Conservation (phyloP, 1,140 invertebrate species). For the Aporrectodea caliginosa region DNA sequence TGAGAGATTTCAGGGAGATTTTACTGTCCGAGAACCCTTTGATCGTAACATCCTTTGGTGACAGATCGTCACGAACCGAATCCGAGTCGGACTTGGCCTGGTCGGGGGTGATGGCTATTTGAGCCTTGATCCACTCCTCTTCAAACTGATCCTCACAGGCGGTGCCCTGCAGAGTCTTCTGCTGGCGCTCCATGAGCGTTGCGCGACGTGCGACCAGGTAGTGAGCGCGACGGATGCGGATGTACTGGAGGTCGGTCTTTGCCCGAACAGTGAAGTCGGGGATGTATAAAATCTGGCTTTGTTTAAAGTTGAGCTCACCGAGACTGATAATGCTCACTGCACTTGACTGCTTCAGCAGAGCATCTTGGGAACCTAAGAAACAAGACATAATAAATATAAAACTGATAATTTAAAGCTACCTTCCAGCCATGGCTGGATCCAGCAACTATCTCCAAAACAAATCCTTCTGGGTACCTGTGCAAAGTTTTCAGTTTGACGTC, state of each 20-base stretch:
- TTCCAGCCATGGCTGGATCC: too few species aligned
- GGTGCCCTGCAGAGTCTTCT: conserved; percentile 21
- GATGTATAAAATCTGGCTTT: conserved; percentile 63
- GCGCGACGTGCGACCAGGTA: conserved; percentile 86
- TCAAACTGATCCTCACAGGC: conserved; percentile 42
- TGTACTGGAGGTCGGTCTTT: conserved; percentile 75
- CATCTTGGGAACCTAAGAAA: not conserved
- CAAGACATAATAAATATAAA: too few species aligned
- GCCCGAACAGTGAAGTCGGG: conserved; percentile 87
- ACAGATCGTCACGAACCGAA: not conserved
- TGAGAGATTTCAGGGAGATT: too few species aligned
- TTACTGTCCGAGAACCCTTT: not conserved
- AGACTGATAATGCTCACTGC: not conserved
- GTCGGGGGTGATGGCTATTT: not conserved
- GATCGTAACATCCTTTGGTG: not conserved
- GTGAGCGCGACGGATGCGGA: conserved; percentile 68
- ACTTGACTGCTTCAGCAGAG: not conserved
- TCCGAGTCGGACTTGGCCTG: not conserved
- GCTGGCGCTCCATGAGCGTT: conserved; percentile 59
- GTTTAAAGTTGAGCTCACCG: not conserved
- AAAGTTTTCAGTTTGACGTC: too few species aligned
- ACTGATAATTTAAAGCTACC: too few species aligned
- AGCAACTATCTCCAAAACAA: too few species aligned
- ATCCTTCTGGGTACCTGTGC: too few species aligned
- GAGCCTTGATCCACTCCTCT: conserved; percentile 41